Conservation (phyloP, 23 tunicate species). For the Phallusia fumigata region DNA sequence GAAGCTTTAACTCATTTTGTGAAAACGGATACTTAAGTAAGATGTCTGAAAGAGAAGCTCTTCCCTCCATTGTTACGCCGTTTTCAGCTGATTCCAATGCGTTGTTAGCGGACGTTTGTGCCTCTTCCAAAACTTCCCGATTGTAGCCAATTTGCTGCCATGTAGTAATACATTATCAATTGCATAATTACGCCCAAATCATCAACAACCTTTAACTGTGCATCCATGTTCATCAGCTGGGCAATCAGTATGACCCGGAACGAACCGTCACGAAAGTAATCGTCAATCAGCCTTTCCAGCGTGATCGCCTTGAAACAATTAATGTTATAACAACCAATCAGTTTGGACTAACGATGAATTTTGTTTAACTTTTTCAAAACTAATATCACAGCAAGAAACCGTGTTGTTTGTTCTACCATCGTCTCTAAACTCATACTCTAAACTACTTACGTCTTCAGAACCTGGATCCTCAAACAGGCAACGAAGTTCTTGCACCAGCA, state of each 20-base stretch:
- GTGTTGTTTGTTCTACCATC: no score
- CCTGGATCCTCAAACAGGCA: background rate
- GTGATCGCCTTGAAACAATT: background rate
- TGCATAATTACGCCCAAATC: no score
- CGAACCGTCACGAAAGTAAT: constrained; percentile 14
- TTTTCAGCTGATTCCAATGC: background rate
- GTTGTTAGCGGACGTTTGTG: background rate
- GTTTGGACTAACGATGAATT: no score
- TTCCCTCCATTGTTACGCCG: constrained; percentile 8
- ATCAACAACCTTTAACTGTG: constrained; percentile 2
- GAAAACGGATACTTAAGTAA: constrained; percentile 14
- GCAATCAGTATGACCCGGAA: background rate
- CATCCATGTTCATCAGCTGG: constrained; percentile 15
- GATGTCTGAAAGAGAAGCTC: background rate
- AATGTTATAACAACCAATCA: background rate
- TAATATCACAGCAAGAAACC: no score
- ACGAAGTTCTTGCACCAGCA: background rate
- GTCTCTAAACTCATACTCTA: background rate
- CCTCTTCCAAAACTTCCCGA: background rate
- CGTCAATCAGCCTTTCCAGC: constrained; percentile 2
- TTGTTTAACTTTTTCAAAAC: no score
- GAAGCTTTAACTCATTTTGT: no score
- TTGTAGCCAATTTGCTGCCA: constrained; percentile 18
- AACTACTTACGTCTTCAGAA: background rate
- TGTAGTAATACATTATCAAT: no score